Base-by-base conservation (phyloP, 1,140 invertebrate genomes). In the Drosophila dunni region DNA sequence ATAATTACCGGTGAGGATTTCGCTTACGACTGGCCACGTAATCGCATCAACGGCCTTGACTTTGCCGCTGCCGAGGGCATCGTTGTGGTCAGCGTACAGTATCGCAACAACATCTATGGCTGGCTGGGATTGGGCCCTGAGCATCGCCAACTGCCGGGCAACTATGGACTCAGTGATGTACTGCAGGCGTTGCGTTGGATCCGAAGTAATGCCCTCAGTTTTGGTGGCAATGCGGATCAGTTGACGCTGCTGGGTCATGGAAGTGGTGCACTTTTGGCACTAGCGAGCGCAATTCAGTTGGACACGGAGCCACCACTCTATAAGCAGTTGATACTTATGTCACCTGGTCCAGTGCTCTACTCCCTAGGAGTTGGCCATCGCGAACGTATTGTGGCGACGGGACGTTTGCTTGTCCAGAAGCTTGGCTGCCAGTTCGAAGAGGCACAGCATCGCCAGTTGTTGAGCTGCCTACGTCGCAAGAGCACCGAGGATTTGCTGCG, bases 121-220 rank as follows among this genome's bases (percentile, higher is more conserved):
- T 97, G 97, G 92, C 94, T 97, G 44, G 95, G 94, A 72, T 92
- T 97, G 84, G 95, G 93, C 10, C 60, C 54, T 3, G 48, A 79
- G 13, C 94, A 93, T 58, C 92, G 93, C 11, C 93, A 93, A 60
- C 84, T 94, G 6, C 89, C 94, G 2, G 96, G 96, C 0, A 97
- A 97, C 85, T 93, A 96, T 24, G 96, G 95, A 2, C 81, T 96
- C 9, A 92, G 95, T 57, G 96, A 97, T 90, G 95, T 97, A 69
- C 94, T 95, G 66, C 85, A 95, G 60, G 96, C 95, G 0, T 79
- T 97, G 11, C 78, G 95, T 13, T 97, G 96, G 96, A 92, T 96
- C 1, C 92, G 94, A 54, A 93, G 95, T 60, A 96, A 97, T 91
- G 95, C 96, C 44, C 92, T 92, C 13, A 92, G 93, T 13, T 97